These are phyloP conservation scores for Andrena hattorfiana DNA, from an alignment of 2,888 invertebrate genomes.

Conservation along the genomic window DNA sequence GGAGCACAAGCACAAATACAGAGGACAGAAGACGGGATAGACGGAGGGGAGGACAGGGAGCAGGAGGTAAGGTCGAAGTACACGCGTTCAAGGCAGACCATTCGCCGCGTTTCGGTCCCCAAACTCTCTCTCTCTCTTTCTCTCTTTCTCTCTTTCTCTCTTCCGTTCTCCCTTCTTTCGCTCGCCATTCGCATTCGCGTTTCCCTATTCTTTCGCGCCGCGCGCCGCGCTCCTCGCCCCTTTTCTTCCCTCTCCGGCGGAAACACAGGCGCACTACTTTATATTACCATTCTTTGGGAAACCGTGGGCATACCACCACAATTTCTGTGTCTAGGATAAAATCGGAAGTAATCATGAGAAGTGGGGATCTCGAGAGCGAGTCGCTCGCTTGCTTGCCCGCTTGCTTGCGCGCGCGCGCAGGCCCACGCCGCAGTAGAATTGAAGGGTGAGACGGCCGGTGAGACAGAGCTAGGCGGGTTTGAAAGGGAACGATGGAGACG, in stretches of 20 bases:
- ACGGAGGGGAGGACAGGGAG: not conserved
- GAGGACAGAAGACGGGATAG: not conserved
- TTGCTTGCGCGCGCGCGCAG: not conserved
- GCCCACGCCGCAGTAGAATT: slow-evolving; percentile 7
- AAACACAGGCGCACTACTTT: slow-evolving; percentile 63
- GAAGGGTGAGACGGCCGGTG: slow-evolving; percentile 28
- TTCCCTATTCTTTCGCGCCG: slow-evolving; percentile 8
- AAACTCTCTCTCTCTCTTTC: not conserved
- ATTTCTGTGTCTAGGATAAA: slow-evolving; percentile 74
- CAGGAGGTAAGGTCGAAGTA: slow-evolving; percentile 27
- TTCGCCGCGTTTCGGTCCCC: slow-evolving; percentile 26
- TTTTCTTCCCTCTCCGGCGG: slow-evolving; percentile 38
- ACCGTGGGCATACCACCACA: slow-evolving; percentile 54
- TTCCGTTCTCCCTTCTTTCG: not conserved
- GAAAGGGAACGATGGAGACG: slow-evolving; percentile 51
- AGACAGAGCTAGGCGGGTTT: slow-evolving; percentile 18
- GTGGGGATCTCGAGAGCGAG: slow-evolving; percentile 70
- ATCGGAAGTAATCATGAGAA: slow-evolving; percentile 83
- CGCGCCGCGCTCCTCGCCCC: not conserved
- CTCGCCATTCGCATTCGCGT: not conserved
- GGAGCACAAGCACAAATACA: slow-evolving; percentile 1
- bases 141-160: not conserved
- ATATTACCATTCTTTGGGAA: slow-evolving; percentile 69
- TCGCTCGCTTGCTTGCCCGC: not conserved
- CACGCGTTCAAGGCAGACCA: slow-evolving; percentile 26